Conservation (phyloP, 1,140 invertebrate species). For the Augochlora pura region DNA sequence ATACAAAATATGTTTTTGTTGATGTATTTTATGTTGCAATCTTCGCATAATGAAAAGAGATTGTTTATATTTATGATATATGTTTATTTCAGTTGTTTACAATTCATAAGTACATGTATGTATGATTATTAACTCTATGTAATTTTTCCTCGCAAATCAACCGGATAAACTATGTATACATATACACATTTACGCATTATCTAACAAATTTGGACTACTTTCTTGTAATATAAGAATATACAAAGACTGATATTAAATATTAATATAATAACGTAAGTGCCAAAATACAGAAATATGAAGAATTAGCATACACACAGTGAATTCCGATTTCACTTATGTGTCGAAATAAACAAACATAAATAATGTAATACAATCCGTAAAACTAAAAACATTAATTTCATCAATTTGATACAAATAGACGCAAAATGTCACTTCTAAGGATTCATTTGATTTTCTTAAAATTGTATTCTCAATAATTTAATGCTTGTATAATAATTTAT, state of each 20-base stretch:
- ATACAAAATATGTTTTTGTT: neutral
- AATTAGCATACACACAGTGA: slow-evolving; percentile 13
- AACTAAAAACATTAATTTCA: slow-evolving; percentile 13
- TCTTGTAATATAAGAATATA: slow-evolving; percentile 14
- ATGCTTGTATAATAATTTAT: slow-evolving; percentile 13
- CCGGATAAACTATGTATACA: slow-evolving; percentile 6
- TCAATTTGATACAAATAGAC: neutral
- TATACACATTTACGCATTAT: slow-evolving; percentile 3
- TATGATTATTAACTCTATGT: neutral
- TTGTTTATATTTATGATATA: slow-evolving; percentile 16
- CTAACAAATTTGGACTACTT: slow-evolving; percentile 12
- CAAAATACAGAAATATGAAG: slow-evolving; percentile 43
- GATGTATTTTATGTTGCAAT: neutral
- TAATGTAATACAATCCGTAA: slow-evolving; percentile 4
- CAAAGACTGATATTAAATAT: slow-evolving; percentile 55
- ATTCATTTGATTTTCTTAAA: neutral
- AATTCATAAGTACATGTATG: slow-evolving; percentile 19
- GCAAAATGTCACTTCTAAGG: slow-evolving; percentile 19
- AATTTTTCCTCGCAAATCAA: neutral
- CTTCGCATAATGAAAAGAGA: neutral
- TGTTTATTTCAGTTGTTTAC: slow-evolving; percentile 33
- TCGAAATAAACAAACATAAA: slow-evolving; percentile 12
- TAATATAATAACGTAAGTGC: slow-evolving; percentile 51
- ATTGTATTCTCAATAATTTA: neutral
- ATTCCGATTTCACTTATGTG: slow-evolving; percentile 11